Percentiles rank a stretch among this genome's conserved stretches.
Evolutionary conservation across 1,140 invertebrate species (phyloP).

Genomic region (Drosophila sechellia): DNA sequence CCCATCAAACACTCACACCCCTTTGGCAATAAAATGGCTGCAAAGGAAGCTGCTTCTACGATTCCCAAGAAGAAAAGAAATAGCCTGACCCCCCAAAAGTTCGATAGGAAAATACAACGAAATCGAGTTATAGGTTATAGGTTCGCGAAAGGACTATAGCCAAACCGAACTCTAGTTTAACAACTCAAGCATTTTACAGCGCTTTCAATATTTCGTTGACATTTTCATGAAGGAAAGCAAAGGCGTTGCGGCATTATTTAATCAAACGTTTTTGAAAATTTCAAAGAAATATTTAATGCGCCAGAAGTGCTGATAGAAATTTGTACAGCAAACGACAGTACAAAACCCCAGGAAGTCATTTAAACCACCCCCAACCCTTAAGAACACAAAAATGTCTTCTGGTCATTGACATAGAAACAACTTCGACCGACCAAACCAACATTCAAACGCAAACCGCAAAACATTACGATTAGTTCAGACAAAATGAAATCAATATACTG

Average conservation of each 20-base stretch:
- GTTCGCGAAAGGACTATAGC: conserved; percentile 3
- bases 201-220: conserved; percentile 75
- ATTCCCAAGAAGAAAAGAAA: conserved; percentile 83
- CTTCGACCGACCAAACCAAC: conserved; percentile 14
- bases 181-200: conserved; percentile 51
- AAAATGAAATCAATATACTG: not conserved
- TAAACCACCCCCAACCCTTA: conserved; percentile 22
- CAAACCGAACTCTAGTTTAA: conserved; percentile 33
- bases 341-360: conserved; percentile 23
- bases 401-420: conserved; percentile 33
- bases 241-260: conserved; percentile 66
- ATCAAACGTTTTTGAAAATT: conserved; percentile 62
- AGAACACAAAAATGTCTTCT: conserved; percentile 24
- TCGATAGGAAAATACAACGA: conserved; percentile 32
- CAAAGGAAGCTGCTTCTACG: conserved; percentile 82
- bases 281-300: conserved; percentile 74
- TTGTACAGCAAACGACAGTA: conserved; percentile 39
- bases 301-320: conserved; percentile 56
- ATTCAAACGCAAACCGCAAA: not conserved
- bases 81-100: conserved; percentile 57
- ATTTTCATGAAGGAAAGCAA: conserved; percentile 69
- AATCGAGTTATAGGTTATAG: conserved; percentile 19
- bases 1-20: conserved; percentile 57
- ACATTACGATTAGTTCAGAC: conserved; percentile 1
- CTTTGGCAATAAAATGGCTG: conserved; percentile 80